A percentile compares a stretch with the other conserved stretches of the same genome.
These are phyloP conservation scores for Aulostomus chinensis DNA, from an alignment of 2,797 vertebrate genomes.

Conservation along the genomic window DNA sequence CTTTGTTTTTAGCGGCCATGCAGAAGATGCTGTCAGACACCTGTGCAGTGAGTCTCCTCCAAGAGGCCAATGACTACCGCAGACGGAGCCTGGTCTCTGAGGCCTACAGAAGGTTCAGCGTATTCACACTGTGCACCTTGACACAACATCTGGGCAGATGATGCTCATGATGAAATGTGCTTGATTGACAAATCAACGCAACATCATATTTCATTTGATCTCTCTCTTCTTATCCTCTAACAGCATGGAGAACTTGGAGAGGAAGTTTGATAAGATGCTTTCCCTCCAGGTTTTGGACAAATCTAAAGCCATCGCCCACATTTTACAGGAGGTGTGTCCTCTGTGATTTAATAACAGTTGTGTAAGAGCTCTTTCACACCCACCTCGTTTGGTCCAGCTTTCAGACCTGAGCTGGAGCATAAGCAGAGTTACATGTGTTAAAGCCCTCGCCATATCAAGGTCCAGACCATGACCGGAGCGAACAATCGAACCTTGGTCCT, in stretches of 20 bases:
- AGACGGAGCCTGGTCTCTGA: slow-evolving; percentile 86
- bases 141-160: not conserved
- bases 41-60: slow-evolving; percentile 84
- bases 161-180: not conserved
- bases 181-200: not conserved
- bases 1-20: slow-evolving; percentile 86
- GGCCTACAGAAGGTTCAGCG: slow-evolving; percentile 87
- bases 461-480: too few relatives aligned
- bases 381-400: too few relatives aligned
- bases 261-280: slow-evolving; percentile 89
- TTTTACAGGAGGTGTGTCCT: slow-evolving; percentile 89
- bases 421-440: too few relatives aligned
- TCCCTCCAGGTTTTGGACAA: slow-evolving; percentile 93
- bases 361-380: too few relatives aligned
- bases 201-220: not conserved
- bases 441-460: too few relatives aligned
- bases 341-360: not conserved
- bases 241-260: slow-evolving; percentile 89
- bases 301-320: slow-evolving; percentile 90
- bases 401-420: too few relatives aligned
- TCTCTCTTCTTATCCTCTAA: slow-evolving; percentile 13
- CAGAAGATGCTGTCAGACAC: slow-evolving; percentile 92
- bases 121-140: too few relatives aligned
- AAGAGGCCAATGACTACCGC: slow-evolving; percentile 85
- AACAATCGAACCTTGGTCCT: too few relatives aligned